A percentile compares a stretch with the other conserved stretches of the same genome.
Conservation (phyloP, 1,140 invertebrate genomes). For the Zaprionus kolodkinae region DNA sequence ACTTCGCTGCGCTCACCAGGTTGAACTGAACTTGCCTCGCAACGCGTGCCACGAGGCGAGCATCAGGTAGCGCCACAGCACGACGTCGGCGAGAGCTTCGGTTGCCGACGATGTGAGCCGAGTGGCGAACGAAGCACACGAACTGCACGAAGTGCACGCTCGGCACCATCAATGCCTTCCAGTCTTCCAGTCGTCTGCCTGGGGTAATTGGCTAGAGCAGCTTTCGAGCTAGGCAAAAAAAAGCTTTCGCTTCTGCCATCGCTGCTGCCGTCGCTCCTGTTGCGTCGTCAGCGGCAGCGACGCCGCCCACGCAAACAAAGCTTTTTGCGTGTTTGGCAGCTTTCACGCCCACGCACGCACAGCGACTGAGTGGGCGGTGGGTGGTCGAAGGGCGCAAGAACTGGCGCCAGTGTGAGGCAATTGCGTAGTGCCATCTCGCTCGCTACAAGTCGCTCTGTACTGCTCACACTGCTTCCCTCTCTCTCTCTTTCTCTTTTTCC, state of each 20-base stretch:
- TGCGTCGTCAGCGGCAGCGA: constrained; percentile 38
- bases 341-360: constrained; percentile 53
- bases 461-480: not conserved
- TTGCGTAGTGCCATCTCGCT: constrained; percentile 21
- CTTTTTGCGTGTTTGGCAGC: constrained; percentile 31
- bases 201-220: constrained; percentile 48
- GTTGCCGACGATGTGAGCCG: not conserved
- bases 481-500: not conserved
- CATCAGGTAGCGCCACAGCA: constrained; percentile 62
- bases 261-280: constrained; percentile 42
- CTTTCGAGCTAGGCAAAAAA: not conserved
- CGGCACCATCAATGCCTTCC: constrained; percentile 26
- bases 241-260: constrained; percentile 45
- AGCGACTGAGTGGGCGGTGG: not conserved
- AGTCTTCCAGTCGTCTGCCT: constrained; percentile 53
- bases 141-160: not conserved
- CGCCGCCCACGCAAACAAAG: constrained; percentile 55
- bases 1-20: constrained; percentile 80
- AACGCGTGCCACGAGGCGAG: constrained; percentile 37
- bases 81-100: not conserved
- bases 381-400: not conserved
- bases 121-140: constrained; percentile 3
- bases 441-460: not conserved
- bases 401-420: constrained; percentile 36
- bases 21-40: constrained; percentile 68